These are phyloP conservation scores for Xanthia togata DNA, from an alignment of 2,888 invertebrate genomes.

Conservation along the genomic window DNA sequence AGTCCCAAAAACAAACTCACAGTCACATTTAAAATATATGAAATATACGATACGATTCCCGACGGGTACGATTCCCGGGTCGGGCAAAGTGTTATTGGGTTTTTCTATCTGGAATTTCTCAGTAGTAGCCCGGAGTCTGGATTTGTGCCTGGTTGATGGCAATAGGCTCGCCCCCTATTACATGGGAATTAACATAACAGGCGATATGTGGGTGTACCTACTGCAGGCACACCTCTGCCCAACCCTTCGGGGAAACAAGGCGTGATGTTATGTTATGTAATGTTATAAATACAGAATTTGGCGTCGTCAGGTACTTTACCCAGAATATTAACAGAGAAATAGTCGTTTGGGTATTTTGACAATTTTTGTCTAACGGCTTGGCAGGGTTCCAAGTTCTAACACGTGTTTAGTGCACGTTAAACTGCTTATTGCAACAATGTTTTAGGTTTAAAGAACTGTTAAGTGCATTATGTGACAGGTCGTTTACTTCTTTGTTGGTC, in stretches of 20 bases:
- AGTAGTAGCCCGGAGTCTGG: too few relatives aligned
- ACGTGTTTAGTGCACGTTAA: conserved; percentile 39
- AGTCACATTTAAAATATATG: not conserved
- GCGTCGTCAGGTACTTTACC: conserved; percentile 8
- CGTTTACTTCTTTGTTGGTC: not conserved
- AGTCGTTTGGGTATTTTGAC: conserved; percentile 44
- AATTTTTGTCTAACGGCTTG: conserved; percentile 46
- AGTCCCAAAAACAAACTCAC: not conserved
- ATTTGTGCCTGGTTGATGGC: too few relatives aligned
- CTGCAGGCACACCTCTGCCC: too few relatives aligned
- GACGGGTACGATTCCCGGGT: too few relatives aligned
- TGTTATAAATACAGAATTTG: conserved; percentile 17
- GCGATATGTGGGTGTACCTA: too few relatives aligned
- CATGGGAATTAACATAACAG: too few relatives aligned
- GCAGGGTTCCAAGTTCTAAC: conserved; percentile 43
- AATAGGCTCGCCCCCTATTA: too few relatives aligned
- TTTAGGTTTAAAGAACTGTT: conserved; percentile 53
- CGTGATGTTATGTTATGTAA: too few relatives aligned
- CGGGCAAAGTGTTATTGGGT: too few relatives aligned
- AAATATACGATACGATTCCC: too few relatives aligned
- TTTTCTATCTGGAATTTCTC: too few relatives aligned
- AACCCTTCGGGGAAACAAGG: too few relatives aligned
- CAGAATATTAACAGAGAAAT: conserved; percentile 31
- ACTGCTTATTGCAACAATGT: conserved; percentile 30
- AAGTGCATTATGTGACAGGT: conserved; percentile 25